Conservation (phyloP, 92 coral and sea anemone genomes). For the Montipora capitata region DNA sequence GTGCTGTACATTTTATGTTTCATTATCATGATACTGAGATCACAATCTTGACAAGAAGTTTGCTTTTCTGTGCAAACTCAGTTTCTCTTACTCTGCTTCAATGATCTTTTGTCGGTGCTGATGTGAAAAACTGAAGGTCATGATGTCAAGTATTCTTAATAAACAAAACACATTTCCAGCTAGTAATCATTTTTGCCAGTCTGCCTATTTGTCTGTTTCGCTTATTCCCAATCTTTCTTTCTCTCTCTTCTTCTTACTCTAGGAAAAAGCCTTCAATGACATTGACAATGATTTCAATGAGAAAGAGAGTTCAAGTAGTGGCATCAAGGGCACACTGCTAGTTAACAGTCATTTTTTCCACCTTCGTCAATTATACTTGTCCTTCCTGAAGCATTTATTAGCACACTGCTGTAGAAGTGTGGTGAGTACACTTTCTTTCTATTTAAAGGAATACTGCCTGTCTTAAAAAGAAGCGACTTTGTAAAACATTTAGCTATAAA, state of each 20-base stretch:
- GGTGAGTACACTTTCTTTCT: conserved; percentile 3
- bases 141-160: too few species aligned
- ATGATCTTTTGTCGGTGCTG: too few species aligned
- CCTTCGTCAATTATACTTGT: conserved; percentile 77
- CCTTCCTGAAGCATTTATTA: conserved; percentile 86
- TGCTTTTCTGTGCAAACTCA: too few species aligned
- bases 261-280: conserved; percentile 59
- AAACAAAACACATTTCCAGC: too few species aligned
- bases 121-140: too few species aligned
- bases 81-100: too few species aligned
- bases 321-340: not conserved
- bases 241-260: not conserved
- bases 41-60: too few species aligned
- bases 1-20: too few species aligned
- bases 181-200: not conserved
- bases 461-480: too few species aligned
- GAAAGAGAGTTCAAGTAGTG: conserved; percentile 14
- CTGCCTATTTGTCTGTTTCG: not conserved
- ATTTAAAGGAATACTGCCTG: too few species aligned
- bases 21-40: too few species aligned
- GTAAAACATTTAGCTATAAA: too few species aligned
- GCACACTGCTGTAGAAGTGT: conserved; percentile 76
- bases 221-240: not conserved
- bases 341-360: conserved; percentile 71
- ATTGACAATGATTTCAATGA: conserved; percentile 54